A percentile compares a stretch with the other conserved stretches of the same genome.
Evolutionary conservation across 2,113 vertebrate species (phyloP).

Genomic region (Bostrychus sinensis): DNA sequence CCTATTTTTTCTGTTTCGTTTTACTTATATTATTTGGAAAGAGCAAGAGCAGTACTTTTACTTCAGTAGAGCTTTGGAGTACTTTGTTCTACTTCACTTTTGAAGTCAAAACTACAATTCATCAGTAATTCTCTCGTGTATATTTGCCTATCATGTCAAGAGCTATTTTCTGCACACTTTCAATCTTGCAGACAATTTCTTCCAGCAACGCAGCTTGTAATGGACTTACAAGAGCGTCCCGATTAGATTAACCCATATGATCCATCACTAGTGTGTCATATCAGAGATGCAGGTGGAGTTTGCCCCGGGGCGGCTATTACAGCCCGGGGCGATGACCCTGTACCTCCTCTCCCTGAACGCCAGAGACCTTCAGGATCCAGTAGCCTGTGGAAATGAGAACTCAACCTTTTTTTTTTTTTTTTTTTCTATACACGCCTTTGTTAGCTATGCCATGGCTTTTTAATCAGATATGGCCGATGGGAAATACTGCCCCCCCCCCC

Average conservation of each 20-base stretch:
- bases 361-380: conserved; percentile 55
- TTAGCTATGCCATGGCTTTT: conserved; percentile 50
- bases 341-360: conserved; percentile 41
- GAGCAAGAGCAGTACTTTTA: too few relatives aligned
- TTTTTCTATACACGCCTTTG: too few relatives aligned
- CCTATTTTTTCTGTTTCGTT: too few relatives aligned
- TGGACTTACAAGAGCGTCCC: conserved; percentile 47
- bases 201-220: conserved; percentile 31
- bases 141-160: conserved; percentile 2
- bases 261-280: conserved; percentile 52
- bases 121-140: too few relatives aligned
- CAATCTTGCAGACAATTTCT: conserved; percentile 34
- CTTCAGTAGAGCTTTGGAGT: too few relatives aligned
- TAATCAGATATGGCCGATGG: conserved; percentile 68
- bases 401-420: too few relatives aligned
- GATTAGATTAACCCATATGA: conserved; percentile 56
- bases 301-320: conserved; percentile 40
- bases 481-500: conserved; percentile 67
- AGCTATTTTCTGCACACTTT: conserved; percentile 11
- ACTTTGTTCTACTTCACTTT: too few relatives aligned
- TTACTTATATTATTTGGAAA: too few relatives aligned
- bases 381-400: conserved; percentile 51
- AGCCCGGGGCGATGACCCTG: conserved; percentile 36
- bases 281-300: conserved; percentile 35
- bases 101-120: too few relatives aligned